Evolutionary conservation across 2,113 vertebrate genomes (phyloP), one percentile per base, ranked within the genome.

Genomic region (Mirounga angustirostris): DNA sequence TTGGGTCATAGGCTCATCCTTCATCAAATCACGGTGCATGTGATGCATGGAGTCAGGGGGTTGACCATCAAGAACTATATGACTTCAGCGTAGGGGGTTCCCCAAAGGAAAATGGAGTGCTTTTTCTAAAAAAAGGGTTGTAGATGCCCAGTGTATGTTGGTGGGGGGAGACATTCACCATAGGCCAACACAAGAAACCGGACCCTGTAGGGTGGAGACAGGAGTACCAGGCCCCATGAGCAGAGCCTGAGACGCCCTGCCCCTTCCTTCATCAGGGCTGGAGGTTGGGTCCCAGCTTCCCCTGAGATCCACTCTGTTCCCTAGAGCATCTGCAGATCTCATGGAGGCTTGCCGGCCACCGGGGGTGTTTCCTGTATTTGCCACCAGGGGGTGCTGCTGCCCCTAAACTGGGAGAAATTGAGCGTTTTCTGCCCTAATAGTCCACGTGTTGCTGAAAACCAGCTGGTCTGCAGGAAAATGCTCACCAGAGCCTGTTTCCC

Each of bases 331-430:
- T 89, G 54, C 43, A 61, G 30, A 26, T 7, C 50, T 61, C 80
- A 2, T 22, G 0, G 65, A 67, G 16, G 7, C 4, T 16, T 1
- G 11, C 6, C 15, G 95, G 89, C 89, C 90, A 50, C 97, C 84
- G 95, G 97, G 89, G 96, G 93, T 67, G 63, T 67, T 67, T 67
- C 63, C 14, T 67, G 30, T 67, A 30, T 33, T 67, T 67, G 30
- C 63, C 63, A 56, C 98, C 91, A 97, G 98, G 89, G 96, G 94
- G 93, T 22, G 28, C 78, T 82, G 67, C 59, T 80, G n/a, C 69
- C 24, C 28, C 50, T 14, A 50, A 63, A 11, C 7, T 4, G 0
- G 14, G 50, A 83, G 56, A 85, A 33, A 11, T 43, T 0, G 21
- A 79, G 21, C 0, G 10, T 52, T 94, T 95, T n/a, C 43, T 43